phyloP scores from a whole-genome alignment of 2,888 invertebrate species.

The Pogonocherus hispidulus region DNA sequence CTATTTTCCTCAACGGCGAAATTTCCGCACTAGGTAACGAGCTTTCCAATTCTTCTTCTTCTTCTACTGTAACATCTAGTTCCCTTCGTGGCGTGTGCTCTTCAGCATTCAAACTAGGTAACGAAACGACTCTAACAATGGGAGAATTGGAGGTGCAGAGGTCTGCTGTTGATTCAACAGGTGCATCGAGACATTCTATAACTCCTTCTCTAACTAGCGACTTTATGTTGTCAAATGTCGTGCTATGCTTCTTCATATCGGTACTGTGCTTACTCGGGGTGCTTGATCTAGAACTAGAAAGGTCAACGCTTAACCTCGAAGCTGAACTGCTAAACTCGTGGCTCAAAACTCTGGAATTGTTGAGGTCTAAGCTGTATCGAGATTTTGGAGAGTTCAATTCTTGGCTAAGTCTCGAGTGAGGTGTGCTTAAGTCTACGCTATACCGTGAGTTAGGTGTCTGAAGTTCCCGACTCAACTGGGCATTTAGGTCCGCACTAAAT shows the following conservation, averaged over 20 bases:
- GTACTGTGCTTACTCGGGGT: slow-evolving; percentile 71
- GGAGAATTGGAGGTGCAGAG: slow-evolving; percentile 74
- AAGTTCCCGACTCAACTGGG: slow-evolving; percentile 69
- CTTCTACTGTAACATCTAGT: slow-evolving; percentile 79
- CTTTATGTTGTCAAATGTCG: slow-evolving; percentile 84
- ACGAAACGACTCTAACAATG: slow-evolving; percentile 78
- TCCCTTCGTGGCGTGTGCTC: slow-evolving; percentile 75
- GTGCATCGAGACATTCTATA: slow-evolving; percentile 72
- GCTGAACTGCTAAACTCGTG: slow-evolving; percentile 64
- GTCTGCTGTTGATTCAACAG: slow-evolving; percentile 75
- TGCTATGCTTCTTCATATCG: slow-evolving; percentile 80
- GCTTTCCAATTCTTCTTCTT: slow-evolving; percentile 79
- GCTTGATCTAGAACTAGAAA: slow-evolving; percentile 64
- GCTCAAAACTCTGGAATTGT: slow-evolving; percentile 67
- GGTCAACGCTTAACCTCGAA: slow-evolving; percentile 61
- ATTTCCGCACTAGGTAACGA: slow-evolving; percentile 75
- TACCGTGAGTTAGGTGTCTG: slow-evolving; percentile 77
- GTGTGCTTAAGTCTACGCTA: slow-evolving; percentile 78
- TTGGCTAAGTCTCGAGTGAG: slow-evolving; percentile 71
- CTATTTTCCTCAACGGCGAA: slow-evolving; percentile 79
- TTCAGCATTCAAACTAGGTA: slow-evolving; percentile 76
- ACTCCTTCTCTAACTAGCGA: slow-evolving; percentile 81
- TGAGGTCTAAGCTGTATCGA: slow-evolving; percentile 74
- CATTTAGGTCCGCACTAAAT: slow-evolving; percentile 72
- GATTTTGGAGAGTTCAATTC: slow-evolving; percentile 75